phyloP scores from a whole-genome alignment of 2,888 invertebrate genomes.

The Actias luna region DNA sequence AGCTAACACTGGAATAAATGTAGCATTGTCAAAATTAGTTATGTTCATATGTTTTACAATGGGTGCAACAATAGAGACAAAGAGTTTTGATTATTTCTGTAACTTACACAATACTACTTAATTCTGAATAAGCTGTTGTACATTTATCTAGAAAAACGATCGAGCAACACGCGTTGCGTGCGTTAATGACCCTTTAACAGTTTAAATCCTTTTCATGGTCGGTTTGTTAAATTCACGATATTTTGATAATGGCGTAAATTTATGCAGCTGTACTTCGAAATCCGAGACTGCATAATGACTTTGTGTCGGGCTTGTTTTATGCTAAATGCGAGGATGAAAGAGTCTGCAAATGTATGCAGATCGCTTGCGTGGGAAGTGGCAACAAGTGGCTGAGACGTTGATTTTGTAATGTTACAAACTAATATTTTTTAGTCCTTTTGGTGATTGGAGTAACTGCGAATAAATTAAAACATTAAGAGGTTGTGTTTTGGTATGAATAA shows the following conservation, averaged over 20 bases:
- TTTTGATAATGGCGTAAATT: conserved; percentile 79
- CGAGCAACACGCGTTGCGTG: conserved; percentile 65
- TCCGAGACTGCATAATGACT: conserved; percentile 76
- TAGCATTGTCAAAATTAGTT: neutral
- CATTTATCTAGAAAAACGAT: conserved; percentile 8
- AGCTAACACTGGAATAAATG: too few relatives aligned
- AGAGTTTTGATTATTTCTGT: neutral
- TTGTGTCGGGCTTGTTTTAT: conserved; percentile 78
- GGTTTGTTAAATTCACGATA: conserved; percentile 71
- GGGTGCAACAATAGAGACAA: neutral
- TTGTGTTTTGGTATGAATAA: conserved; percentile 19
- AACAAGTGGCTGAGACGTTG: conserved; percentile 73
- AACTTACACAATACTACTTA: neutral
- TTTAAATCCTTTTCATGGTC: conserved; percentile 66
- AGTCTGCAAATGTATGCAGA: conserved; percentile 76
- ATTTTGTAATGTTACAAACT: conserved; percentile 53
- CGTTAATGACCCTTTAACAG: conserved; percentile 72
- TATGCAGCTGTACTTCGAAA: conserved; percentile 73
- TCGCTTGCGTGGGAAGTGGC: conserved; percentile 77
- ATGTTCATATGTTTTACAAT: neutral
- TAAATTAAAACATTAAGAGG: conserved; percentile 63
- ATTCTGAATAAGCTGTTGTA: conserved; percentile 1
- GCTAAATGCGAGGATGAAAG: conserved; percentile 75
- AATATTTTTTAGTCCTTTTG: conserved; percentile 47
- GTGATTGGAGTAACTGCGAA: conserved; percentile 53